Base-by-base conservation (phyloP, 2,797 vertebrate species). In the Tympanoctomys barrerae region DNA sequence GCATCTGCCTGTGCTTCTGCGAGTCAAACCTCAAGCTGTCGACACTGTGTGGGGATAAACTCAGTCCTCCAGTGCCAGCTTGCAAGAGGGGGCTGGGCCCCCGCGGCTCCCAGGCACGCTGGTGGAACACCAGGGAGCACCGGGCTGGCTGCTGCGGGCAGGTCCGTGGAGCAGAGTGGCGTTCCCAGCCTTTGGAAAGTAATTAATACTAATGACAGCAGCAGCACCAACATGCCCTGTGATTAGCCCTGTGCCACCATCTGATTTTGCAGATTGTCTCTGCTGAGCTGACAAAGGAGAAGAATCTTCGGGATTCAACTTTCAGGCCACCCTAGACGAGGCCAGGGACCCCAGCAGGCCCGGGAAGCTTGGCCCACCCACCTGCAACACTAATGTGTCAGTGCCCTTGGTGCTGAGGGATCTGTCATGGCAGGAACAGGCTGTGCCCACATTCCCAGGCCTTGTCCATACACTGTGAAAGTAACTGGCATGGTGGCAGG, bases 21-120 rank as follows among this genome's bases (percentile, higher is more conserved):
- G 31, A 94, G 95, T 90, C 93, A 70, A 52, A 94, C 95, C 94
- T 89, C 95, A 73, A 90, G 96, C 94, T 92, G 95, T 83, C 93
- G 71, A 83, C 89, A 61, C 54, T 1, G 11, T 1, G 3, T 24
- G 33, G 4, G 10, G 61, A 66, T 24, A 16, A 36, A 71, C 6
- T 54, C 36, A 10, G 81, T 22, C 59, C 91, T 70, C 42, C 13
- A 0, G 66, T 68, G 64, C 91, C 61, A 8, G 86, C 7, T 4
- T 28, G 59, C 14, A 0, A 3, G 12, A 4, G 13, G 39, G 39
- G 71, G 42, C 73, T 21, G 7, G 3, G 77, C 75, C 73, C 57
- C 92, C 4, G 5, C 70, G 81, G 42, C 81, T 36, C 52, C 70
- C 31, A 2, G 4, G 11, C 16, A 16, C 0, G 0, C 79, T 89